These are phyloP conservation scores for Drosophila bifasciata DNA, from an alignment of 1,140 invertebrate species.

Conservation along the genomic window DNA sequence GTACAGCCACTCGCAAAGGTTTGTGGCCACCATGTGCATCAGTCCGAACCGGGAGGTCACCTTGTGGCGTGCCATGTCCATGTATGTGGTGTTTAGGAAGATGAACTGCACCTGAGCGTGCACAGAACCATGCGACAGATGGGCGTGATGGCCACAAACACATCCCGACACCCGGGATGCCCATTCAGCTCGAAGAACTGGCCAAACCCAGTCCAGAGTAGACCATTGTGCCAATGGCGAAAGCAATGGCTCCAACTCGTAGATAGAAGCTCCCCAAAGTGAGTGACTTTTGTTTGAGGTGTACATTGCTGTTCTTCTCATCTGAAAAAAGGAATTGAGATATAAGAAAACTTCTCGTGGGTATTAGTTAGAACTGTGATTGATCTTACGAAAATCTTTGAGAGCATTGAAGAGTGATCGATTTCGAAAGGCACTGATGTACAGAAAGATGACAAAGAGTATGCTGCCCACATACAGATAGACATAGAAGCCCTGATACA, in stretches of 20 bases:
- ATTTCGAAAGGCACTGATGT: constrained; percentile 88
- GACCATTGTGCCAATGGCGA: constrained; percentile 96
- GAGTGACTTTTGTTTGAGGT: constrained; percentile 82
- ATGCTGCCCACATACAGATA: constrained; percentile 91
- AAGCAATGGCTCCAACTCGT: constrained; percentile 93
- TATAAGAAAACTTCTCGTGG: neutral
- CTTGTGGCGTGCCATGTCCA: constrained; percentile 95
- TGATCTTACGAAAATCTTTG: constrained; percentile 83
- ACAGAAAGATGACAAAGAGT: constrained; percentile 90
- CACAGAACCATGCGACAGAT: constrained; percentile 94
- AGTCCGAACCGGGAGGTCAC: constrained; percentile 94
- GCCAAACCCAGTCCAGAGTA: constrained; percentile 94
- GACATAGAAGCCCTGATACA: constrained; percentile 92
- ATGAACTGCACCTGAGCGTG: constrained; percentile 97
- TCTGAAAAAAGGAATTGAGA: constrained; percentile 43
- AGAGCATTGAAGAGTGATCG: constrained; percentile 85
- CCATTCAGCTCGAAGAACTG: constrained; percentile 92
- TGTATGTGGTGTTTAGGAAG: constrained; percentile 85
- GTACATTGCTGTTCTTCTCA: constrained; percentile 77
- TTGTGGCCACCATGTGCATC: constrained; percentile 96
- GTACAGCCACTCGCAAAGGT: constrained; percentile 96
- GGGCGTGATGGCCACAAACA: constrained; percentile 90
- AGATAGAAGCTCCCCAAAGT: constrained; percentile 95
- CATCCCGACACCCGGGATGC: constrained; percentile 88
- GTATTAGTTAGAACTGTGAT: too few relatives aligned